Conservation (phyloP, 2,113 vertebrate species). For the Catharus bicknelli region DNA sequence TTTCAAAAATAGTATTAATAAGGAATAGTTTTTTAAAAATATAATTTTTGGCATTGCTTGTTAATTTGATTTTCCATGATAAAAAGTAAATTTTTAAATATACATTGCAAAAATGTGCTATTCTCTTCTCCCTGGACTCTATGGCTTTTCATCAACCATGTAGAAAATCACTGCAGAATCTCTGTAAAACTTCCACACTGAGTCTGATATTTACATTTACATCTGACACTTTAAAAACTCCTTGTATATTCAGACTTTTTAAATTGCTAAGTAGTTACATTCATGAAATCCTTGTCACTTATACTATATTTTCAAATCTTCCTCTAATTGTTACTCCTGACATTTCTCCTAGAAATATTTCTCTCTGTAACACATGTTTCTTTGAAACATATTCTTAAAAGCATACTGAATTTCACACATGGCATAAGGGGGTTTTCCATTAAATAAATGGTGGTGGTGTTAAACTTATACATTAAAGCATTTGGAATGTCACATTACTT, state of each 20-base stretch:
- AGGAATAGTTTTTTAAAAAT: not conserved
- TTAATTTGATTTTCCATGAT: not conserved
- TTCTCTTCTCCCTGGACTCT: not conserved
- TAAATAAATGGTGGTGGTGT: not conserved
- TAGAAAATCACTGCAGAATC: not conserved
- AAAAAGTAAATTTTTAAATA: not conserved
- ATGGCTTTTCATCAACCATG: not conserved
- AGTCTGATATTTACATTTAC: not conserved
- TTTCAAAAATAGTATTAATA: not conserved
- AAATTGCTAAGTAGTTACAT: not conserved
- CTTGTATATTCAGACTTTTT: not conserved
- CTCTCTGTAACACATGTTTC: not conserved
- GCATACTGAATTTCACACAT: not conserved
- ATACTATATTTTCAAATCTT: not conserved
- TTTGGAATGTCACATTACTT: not conserved
- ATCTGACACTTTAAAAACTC: not conserved
- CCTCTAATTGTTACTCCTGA: not conserved
- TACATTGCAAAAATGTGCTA: not conserved
- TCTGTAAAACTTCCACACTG: not conserved
- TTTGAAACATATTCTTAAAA: not conserved
- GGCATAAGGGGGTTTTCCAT: not conserved
- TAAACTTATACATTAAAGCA: not conserved
- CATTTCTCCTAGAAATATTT: not conserved
- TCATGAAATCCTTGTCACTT: not conserved
- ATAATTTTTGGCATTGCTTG: not conserved